phyloP scores from a whole-genome alignment of 2,888 invertebrate species.

The Smittia sp. region DNA sequence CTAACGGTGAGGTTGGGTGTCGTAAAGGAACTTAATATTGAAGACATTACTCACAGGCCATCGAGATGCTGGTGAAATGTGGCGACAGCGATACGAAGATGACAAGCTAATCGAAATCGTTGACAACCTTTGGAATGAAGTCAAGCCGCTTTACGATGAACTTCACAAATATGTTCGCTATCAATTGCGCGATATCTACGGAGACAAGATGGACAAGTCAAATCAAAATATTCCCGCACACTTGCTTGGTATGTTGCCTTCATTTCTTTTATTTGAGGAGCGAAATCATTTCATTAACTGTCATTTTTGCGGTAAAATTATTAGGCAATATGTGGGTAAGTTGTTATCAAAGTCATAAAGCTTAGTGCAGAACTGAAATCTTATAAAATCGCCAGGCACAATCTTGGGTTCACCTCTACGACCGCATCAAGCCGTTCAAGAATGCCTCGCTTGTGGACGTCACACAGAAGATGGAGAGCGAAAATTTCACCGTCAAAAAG shows the following conservation, averaged over 20 bases:
- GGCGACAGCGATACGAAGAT: constrained; percentile 55
- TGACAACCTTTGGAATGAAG: constrained; percentile 50
- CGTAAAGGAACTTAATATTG: background rate
- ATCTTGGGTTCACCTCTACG: constrained; percentile 53
- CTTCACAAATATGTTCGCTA: constrained; percentile 57
- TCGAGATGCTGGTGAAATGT: constrained; percentile 55
- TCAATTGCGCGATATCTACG: constrained; percentile 54
- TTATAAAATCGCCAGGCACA: constrained; percentile 48
- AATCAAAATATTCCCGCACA: constrained; percentile 59
- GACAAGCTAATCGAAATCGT: constrained; percentile 52
- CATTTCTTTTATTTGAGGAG: too few relatives aligned
- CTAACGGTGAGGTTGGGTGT: constrained; percentile 48
- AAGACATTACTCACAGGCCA: constrained; percentile 42
- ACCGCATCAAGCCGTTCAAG: constrained; percentile 51
- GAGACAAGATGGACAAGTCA: constrained; percentile 48
- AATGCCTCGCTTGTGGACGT: constrained; percentile 52
- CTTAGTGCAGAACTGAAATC: background rate
- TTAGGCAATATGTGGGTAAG: constrained; percentile 51
- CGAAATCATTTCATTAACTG: too few relatives aligned
- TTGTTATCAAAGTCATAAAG: background rate
- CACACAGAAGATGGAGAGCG: constrained; percentile 53
- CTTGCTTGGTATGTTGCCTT: constrained; percentile 55
- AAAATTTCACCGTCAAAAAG: constrained; percentile 46
- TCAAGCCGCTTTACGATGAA: constrained; percentile 57
- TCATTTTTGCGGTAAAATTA: constrained; percentile 60